Base-by-base conservation (phyloP, 2,888 invertebrate genomes). In the Carabus problematicus region DNA sequence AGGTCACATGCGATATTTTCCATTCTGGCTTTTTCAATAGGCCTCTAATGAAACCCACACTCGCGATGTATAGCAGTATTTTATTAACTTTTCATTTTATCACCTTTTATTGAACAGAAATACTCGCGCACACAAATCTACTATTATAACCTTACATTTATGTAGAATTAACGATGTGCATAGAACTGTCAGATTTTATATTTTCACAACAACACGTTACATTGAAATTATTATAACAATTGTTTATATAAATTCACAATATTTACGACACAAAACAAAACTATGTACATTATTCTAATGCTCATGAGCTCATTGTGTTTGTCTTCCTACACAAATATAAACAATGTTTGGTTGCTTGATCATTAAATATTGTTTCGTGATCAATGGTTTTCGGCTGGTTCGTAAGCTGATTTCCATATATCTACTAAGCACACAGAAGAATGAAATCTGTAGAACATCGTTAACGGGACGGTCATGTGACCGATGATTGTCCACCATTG, bases 391-490 rank as follows among this genome's bases (percentile, higher is more conserved):
- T 77, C 80, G 1, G 86, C 87, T 1, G 87, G 86, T 75, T 89
- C 87, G 75, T 91, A 92, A 0, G 91, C 91, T 29, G 88, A 88
- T 76, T 89, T 88, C 92, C 92, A 92, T 74, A 92, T 91, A 78
- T 91, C 91, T 9, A 89, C 90, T 55, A 92, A 85, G 76, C 91
- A 92, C 0, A 91, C 91, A n/a, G 91, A 89, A 0, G 91, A 89
- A 76, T 92, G 91, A 78, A 92, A 92, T 70, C 91, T 83, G 76
- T 91, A 92, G 81, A 92, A 92, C 85, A 92, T 89, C 70, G 89
- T 91, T 2, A 92, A 81, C 0, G 92, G 92, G 9, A 91, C 80
- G 42, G 89, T 89, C 76, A 91, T 82, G 77, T 92, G 92, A 18
- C 89, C 89, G 4, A 92, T 82, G 56, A 92, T 86, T 6, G 89